Base-by-base conservation (phyloP, 2,888 invertebrate species). In the Drosophila subsilvestris region DNA sequence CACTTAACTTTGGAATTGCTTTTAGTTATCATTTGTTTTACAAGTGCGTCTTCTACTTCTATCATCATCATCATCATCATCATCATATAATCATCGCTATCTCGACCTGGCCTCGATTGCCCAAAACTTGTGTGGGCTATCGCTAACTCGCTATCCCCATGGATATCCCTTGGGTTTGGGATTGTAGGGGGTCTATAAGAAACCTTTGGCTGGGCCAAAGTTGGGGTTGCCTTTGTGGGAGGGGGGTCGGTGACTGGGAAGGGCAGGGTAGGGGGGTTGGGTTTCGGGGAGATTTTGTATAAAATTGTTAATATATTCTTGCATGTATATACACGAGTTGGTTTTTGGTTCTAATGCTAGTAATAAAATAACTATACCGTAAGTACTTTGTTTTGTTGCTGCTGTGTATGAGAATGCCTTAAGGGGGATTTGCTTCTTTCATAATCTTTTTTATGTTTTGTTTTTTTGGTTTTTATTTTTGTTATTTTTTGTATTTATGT, bases 1-100 rank as follows among this genome's bases (percentile, higher is more conserved):
- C 84, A 84, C 84, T 86, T 86, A 86, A 75, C 79, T 81, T 85
- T 85, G 87, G 78, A 89, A 90, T 89, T 90, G 89, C 88, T 88
- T 89, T 86, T 78, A 81, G 87, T 89, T 89, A 75, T 83, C 75
- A 79, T 78, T 88, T 84, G 77, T 86, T 86, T 83, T 85, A 80
- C 86, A 85, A 80, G 80, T 82, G 82, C 86, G 80, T 80, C 84
- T 67, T 80, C 80, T 63, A 65, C 80, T 20, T 61, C 62, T 48
- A 29, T 65, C 76, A 47, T 55, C 59, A 32, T 37, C 60, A 56
- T 20, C 57, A 17, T 58, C 56, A 50, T 65, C 18, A 57, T 58
- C 53, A 44, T 20, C 20, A 1, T 3, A 29, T 47, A 62, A 7
- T 47, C 50, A 45, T 12, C 37, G 10, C 3, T 22, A 27, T 55